phyloP scores from a whole-genome alignment of 2,888 invertebrate genomes.

The Heliconius ethilla region DNA sequence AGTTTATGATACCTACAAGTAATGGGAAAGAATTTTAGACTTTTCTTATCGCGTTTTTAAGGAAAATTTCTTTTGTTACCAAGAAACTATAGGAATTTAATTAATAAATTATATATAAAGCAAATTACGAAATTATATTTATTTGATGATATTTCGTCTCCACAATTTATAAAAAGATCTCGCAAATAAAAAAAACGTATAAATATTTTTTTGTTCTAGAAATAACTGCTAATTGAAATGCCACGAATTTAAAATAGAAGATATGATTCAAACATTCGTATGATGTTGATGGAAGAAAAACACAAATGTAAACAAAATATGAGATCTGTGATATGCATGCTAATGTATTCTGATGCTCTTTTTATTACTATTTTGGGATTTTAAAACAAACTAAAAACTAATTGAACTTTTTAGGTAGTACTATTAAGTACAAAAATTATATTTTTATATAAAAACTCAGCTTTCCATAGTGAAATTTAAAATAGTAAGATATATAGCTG shows the following conservation, averaged over 20 bases:
- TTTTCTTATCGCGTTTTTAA: slow-evolving; percentile 41
- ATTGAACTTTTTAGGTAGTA: background rate
- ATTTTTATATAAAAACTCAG: background rate
- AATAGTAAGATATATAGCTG: too few species aligned
- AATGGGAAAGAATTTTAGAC: slow-evolving; percentile 57
- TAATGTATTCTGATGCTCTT: slow-evolving; percentile 19
- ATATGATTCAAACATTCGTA: slow-evolving; percentile 18
- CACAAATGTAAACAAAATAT: slow-evolving; percentile 14
- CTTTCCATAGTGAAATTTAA: background rate
- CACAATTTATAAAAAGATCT: background rate
- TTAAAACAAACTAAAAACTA: background rate
- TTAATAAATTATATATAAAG: background rate
- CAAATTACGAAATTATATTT: background rate
- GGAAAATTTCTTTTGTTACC: slow-evolving; percentile 16
- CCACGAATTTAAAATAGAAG: slow-evolving; percentile 13
- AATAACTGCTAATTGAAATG: slow-evolving; percentile 16
- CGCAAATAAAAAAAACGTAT: background rate
- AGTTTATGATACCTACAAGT: slow-evolving; percentile 54
- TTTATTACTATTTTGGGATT: slow-evolving; percentile 15
- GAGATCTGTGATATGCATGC: slow-evolving; percentile 11
- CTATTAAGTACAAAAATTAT: background rate
- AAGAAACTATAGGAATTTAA: background rate
- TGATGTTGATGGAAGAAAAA: slow-evolving; percentile 20
- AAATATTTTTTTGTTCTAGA: background rate
- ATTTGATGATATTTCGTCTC: background rate